Conservation (phyloP, 2,113 vertebrate genomes). For the Mellivora capensis region DNA sequence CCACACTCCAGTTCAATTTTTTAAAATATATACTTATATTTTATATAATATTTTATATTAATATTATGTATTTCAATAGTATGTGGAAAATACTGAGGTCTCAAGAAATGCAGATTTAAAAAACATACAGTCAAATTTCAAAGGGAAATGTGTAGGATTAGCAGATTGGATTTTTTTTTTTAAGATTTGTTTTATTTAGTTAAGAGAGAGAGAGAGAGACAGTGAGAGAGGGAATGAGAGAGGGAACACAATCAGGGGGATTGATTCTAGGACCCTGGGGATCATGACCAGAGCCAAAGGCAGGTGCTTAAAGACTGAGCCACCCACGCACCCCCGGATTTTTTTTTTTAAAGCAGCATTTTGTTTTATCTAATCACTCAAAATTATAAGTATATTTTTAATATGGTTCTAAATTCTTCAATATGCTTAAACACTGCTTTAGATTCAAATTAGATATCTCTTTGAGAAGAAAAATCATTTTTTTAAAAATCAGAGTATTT, state of each 20-base stretch:
- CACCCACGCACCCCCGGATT: too few species aligned
- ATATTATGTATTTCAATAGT: background rate
- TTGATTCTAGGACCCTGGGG: too few species aligned
- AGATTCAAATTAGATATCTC: background rate
- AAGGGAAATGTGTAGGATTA: background rate
- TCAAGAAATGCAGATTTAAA: background rate
- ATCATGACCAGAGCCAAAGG: too few species aligned
- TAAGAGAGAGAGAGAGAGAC: too few species aligned
- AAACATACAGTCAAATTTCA: background rate
- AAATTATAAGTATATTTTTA: background rate
- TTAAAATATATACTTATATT: background rate
- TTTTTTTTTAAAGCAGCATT: background rate
- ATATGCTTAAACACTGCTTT: background rate
- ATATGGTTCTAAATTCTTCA: background rate
- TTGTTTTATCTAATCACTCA: background rate
- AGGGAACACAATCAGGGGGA: too few species aligned
- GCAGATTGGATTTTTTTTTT: background rate
- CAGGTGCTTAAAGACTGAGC: too few species aligned
- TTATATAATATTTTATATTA: too few species aligned
- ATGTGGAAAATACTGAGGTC: background rate
- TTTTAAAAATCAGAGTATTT: background rate
- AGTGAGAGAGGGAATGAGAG: too few species aligned
- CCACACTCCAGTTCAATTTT: background rate
- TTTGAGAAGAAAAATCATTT: background rate
- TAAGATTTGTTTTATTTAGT: too few species aligned